These are phyloP conservation scores for Percina caprodes DNA, from an alignment of 2,113 vertebrate genomes.

Conservation along the genomic window DNA sequence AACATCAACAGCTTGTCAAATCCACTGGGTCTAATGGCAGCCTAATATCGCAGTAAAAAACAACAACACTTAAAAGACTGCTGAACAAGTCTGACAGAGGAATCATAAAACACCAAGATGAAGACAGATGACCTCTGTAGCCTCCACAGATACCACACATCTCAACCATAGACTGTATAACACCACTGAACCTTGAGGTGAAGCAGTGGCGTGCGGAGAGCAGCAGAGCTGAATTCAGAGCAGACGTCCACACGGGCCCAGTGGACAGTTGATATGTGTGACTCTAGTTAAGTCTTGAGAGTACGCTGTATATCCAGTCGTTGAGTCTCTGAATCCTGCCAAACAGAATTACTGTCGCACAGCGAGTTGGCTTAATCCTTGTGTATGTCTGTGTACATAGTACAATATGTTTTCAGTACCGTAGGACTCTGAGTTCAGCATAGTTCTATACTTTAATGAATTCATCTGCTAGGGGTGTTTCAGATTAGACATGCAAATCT, in stretches of 20 bases:
- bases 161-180: not conserved
- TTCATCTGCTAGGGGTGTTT: constrained; percentile 15
- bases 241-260: constrained; percentile 9
- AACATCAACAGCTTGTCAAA: not conserved
- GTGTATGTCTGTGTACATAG: constrained; percentile 13
- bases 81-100: not conserved
- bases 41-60: not conserved
- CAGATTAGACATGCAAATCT: constrained; percentile 27
- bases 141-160: constrained; percentile 15
- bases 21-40: constrained; percentile 8
- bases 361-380: constrained; percentile 26
- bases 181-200: not conserved
- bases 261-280: constrained; percentile 8
- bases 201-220: constrained; percentile 12
- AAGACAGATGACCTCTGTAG: constrained; percentile 40
- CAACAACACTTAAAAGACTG: not conserved
- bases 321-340: constrained; percentile 44
- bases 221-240: constrained; percentile 6
- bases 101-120: constrained; percentile 24
- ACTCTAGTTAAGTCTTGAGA: constrained; percentile 28
- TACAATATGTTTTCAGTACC: constrained; percentile 35
- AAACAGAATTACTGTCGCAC: constrained; percentile 52
- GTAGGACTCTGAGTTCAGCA: constrained; percentile 20
- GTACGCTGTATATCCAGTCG: constrained; percentile 44
- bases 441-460: constrained; percentile 37